phyloP scores from a whole-genome alignment of 2,113 vertebrate genomes.

The Cryptotis parvus region DNA sequence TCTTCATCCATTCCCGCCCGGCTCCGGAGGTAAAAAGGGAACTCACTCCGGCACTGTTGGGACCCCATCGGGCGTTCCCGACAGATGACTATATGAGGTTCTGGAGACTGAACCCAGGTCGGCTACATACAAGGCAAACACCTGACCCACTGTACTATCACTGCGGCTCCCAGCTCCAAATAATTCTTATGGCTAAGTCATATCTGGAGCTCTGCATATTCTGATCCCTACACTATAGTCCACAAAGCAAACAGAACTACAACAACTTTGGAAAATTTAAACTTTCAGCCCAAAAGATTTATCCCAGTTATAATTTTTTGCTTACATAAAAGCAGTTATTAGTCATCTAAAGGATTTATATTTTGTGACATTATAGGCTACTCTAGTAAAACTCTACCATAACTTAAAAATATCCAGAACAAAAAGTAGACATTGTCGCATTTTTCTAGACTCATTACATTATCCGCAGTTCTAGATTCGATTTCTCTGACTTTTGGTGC shows the following conservation, averaged over 20 bases:
- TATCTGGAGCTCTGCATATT: neutral
- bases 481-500: neutral
- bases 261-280: neutral
- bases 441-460: neutral
- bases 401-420: neutral
- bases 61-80: too few species aligned
- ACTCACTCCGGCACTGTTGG: too few species aligned
- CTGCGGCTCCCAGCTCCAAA: neutral
- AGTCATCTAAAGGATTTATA: neutral
- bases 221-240: neutral
- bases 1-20: too few species aligned
- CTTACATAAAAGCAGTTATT: neutral
- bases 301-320: neutral
- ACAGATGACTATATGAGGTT: too few species aligned
- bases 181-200: neutral
- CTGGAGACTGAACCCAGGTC: too few species aligned
- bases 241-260: neutral
- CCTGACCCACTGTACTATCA: neutral
- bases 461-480: neutral
- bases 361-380: neutral
- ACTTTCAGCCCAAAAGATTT: neutral
- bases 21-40: too few species aligned
- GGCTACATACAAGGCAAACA: too few species aligned
- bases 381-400: neutral
- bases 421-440: neutral